Evolutionary conservation across 1,140 invertebrate genomes (phyloP).

Genomic region (Eciton burchellii): DNA sequence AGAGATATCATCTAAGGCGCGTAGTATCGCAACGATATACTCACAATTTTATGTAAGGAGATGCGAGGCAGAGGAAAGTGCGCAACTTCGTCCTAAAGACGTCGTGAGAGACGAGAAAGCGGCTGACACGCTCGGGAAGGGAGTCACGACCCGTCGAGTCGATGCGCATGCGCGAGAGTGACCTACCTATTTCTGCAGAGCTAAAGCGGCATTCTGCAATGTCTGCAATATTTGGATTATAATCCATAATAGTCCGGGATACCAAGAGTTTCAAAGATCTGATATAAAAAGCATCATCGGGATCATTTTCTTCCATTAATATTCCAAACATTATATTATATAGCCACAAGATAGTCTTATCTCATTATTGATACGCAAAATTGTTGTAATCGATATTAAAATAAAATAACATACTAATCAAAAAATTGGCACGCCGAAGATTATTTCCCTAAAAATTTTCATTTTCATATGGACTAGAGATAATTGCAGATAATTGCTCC

Average conservation of each 20-base stretch:
- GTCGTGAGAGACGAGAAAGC: conserved; percentile 59
- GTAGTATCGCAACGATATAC: conserved; percentile 52
- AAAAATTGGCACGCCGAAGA: too few species aligned
- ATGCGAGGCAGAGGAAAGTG: conserved; percentile 64
- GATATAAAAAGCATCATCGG: background rate
- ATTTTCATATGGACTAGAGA: too few species aligned
- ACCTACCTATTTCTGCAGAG: conserved; percentile 42
- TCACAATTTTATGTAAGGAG: conserved; percentile 76
- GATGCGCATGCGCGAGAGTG: conserved; percentile 37
- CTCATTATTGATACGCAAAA: too few species aligned
- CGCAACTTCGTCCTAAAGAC: conserved; percentile 62
- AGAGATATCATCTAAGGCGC: background rate
- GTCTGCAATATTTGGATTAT: background rate
- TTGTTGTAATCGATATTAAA: too few species aligned
- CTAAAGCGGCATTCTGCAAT: background rate
- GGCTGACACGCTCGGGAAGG: background rate
- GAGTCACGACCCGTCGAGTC: conserved; percentile 27
- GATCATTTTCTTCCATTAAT: background rate
- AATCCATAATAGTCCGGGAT: background rate
- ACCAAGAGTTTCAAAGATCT: too few species aligned
- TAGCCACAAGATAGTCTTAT: too few species aligned
- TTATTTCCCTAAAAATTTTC: too few species aligned
- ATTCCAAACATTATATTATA: too few species aligned
- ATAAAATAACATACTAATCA: too few species aligned
- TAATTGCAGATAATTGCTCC: too few species aligned